phyloP scores from a whole-genome alignment of 2,888 invertebrate species.

The Lamellibrachia columna region DNA sequence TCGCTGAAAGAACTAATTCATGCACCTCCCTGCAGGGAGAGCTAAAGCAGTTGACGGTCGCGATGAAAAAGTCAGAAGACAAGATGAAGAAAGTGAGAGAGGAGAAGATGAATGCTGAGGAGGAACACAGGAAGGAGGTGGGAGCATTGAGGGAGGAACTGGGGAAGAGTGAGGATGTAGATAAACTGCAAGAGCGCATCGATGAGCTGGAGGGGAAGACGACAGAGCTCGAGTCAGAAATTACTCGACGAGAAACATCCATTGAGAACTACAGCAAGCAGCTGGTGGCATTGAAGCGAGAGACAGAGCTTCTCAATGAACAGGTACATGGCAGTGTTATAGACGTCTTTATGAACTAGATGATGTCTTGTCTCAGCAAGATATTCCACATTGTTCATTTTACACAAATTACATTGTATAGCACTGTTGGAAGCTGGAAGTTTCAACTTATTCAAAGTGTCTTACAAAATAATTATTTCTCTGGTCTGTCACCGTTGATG shows the following conservation, averaged over 20 bases:
- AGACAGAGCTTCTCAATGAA: neutral
- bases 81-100: conserved; percentile 21
- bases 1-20: conserved; percentile 23
- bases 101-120: neutral
- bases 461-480: too few species aligned
- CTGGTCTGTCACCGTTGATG: too few species aligned
- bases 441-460: too few species aligned
- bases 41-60: neutral
- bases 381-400: too few species aligned
- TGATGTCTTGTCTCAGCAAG: too few species aligned
- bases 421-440: too few species aligned
- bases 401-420: too few species aligned
- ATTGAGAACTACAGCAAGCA: conserved; percentile 9
- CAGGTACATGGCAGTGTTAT: neutral
- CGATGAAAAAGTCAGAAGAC: conserved; percentile 18
- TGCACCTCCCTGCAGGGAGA: conserved; percentile 19
- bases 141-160: conserved; percentile 22
- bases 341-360: neutral
- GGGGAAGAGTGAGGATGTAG: neutral
- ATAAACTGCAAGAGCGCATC: conserved; percentile 22
- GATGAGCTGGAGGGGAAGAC: neutral
- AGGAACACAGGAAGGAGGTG: conserved; percentile 28
- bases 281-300: neutral
- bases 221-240: neutral
- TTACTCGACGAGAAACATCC: neutral